A percentile compares a stretch with the other conserved stretches of the same genome.
Evolutionary conservation across 1,140 invertebrate genomes (phyloP).

Genomic region (Harpegnathos saltator): DNA sequence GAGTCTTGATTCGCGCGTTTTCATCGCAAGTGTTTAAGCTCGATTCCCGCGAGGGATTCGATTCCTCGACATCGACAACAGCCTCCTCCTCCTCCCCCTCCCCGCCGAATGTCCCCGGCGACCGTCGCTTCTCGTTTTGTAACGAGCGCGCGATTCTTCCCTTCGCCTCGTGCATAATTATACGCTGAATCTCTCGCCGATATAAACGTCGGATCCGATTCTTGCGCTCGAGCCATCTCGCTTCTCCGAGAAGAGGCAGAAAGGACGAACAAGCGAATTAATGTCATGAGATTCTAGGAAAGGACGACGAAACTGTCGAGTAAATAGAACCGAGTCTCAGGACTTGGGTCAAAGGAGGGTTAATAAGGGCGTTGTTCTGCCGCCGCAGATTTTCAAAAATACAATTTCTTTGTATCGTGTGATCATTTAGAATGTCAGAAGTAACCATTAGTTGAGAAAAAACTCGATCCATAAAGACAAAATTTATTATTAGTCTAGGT

Average conservation of each 20-base stretch:
- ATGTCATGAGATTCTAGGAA: background rate
- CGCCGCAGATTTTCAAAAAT: no score
- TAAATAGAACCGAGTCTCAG: no score
- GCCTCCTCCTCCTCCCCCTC: no score
- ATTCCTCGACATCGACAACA: background rate
- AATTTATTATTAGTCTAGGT: no score
- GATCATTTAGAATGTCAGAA: no score
- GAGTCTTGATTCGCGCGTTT: conserved; percentile 47
- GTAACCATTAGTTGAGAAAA: no score
- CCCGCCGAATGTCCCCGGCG: background rate
- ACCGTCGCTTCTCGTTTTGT: background rate
- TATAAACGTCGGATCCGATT: conserved; percentile 44
- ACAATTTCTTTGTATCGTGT: no score
- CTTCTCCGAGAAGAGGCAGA: background rate
- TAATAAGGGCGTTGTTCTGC: no score
- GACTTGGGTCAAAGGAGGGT: no score
- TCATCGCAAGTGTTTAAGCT: background rate
- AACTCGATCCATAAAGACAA: no score
- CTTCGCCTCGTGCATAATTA: conserved; percentile 31
- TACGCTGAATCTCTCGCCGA: background rate
- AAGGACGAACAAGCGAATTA: background rate
- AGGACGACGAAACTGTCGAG: background rate
- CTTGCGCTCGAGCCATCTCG: background rate
- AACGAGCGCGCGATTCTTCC: conserved; percentile 53
- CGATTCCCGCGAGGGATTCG: background rate